Evolutionary conservation across 2,797 vertebrate species (phyloP), one percentile per base, ranked within the genome.

Genomic region (Pseudomugil tenellus): DNA sequence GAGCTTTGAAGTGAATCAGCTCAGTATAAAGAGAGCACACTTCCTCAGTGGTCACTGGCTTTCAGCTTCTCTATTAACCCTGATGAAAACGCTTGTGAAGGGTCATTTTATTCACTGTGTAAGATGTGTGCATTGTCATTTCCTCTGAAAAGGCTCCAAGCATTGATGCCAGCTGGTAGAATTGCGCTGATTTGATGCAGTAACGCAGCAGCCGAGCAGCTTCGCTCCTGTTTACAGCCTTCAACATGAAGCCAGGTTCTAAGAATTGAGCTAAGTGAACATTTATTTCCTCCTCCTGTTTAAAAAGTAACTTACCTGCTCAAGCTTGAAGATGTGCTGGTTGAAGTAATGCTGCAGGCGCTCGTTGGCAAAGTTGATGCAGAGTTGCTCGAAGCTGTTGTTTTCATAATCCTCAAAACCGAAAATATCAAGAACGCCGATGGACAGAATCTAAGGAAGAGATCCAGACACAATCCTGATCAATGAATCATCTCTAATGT

Each of bases 391-490:
- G 43, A 99, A 99, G 86, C 97, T 99, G 85, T 99, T 99, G 91
- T 94, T 99, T 93, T 99, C 98, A 14, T 98, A 99, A 92, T 99
- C 98, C 89, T 99, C 98, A 77, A 99, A 99, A 16, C 98, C 98
- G 81, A 99, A 99, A 79, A 99, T 99, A 91, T 99, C 98, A 58
- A 99, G 94, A 37, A 99, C 98, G 5, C 98, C 97, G 67, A 99
- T 99, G 72, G 98, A 99, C 67, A 99, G 92, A 81, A 96, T 97
- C 98, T 99, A 88, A 58, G 4, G 87, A 87, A 25, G 56, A 66
- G 21, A 60, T 12, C 17, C 19, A 32, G 3, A 39, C 11, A 66
- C n/a, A 16, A 46, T 14, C 48, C 32, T 11, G 25, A 23, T 17
- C 4, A 25, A 39, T 3, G 14, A 25, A 31, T 2, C 0, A 14